A percentile compares a stretch with the other conserved stretches of the same genome.
Conservation (phyloP, 92 coral and sea anemone species). For the Muricea muricata region DNA sequence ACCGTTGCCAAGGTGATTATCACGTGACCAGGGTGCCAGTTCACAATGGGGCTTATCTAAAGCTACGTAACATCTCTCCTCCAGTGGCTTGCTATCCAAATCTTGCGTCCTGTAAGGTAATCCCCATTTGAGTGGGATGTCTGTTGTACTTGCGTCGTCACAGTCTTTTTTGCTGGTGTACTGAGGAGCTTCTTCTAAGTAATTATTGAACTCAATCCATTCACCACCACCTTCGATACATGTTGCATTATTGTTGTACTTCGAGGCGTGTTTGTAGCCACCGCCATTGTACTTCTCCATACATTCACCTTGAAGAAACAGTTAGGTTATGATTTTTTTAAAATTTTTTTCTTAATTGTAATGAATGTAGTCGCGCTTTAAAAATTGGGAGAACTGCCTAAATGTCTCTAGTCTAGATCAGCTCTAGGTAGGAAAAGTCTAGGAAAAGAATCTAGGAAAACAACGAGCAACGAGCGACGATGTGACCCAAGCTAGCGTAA, state of each 20-base stretch:
- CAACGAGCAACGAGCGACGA: too few species aligned
- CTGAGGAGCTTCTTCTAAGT: slow-evolving; percentile 67
- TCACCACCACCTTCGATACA: slow-evolving; percentile 81
- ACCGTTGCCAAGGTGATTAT: slow-evolving; percentile 98
- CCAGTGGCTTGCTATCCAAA: neutral
- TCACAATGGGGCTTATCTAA: slow-evolving; percentile 80
- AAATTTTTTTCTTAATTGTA: too few species aligned
- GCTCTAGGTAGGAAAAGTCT: too few species aligned
- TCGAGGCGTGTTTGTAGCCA: slow-evolving; percentile 79
- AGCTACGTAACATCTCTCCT: slow-evolving; percentile 77
- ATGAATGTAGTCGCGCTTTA: too few species aligned
- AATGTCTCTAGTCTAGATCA: too few species aligned
- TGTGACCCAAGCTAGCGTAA: too few species aligned
- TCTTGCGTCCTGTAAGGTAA: slow-evolving; percentile 70
- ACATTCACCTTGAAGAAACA: slow-evolving; percentile 74
- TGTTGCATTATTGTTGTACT: slow-evolving; percentile 75
- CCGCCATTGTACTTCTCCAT: slow-evolving; percentile 74
- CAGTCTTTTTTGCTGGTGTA: slow-evolving; percentile 55
- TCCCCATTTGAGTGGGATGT: slow-evolving; percentile 66
- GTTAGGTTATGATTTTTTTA: too few species aligned
- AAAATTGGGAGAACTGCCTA: too few species aligned
- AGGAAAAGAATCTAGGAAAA: too few species aligned
- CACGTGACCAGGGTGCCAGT: slow-evolving; percentile 90
- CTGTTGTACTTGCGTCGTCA: slow-evolving; percentile 43
- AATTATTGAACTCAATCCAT: slow-evolving; percentile 87